Evolutionary conservation across 2,888 invertebrate genomes (phyloP), one percentile per base, ranked within the genome.

Genomic region (Drosophila mimetica): DNA sequence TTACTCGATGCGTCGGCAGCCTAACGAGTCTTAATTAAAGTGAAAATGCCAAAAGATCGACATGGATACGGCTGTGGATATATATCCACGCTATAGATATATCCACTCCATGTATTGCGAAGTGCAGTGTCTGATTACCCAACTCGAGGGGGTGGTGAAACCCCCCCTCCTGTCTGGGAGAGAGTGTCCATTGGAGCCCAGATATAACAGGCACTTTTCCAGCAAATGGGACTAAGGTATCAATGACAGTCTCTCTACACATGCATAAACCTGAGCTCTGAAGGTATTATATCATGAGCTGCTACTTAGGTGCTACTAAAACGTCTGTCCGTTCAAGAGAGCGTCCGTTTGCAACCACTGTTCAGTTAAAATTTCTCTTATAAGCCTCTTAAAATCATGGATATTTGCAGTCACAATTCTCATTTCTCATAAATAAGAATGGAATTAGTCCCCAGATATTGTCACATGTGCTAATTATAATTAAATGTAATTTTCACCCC

Each of bases 11-110:
- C 70, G 70, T 71, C 32, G 52, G 70, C 70, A 50, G 48, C 50
- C 48, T 71, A 63, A 71, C 63, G 63, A 72, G 75, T 60, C 57
- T 57, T 57, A 73, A 73, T 70, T 77, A 72, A 78, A 81, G 78
- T 81, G 73, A 77, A 77, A 77, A 77, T 77, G 67, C 67, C 67
- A 46, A 44, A 11, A 63, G 64, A 71, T 54, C 36, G 64, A 54
- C 44, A 71, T 71, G 47, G 71, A 61, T 63, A 61, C 50, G 60
- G 47, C 46, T 22, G 16, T 37, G 32, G 67, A 66, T 54, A 66
- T 66, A 41, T 66, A 41, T 18, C 34, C 20, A 39, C 22, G 22
- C 44, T 32, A 50, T 42, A 28, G 11, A 7, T 34, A 18, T 34
- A 46, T 14, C 16, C 32, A 44, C 25, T 11, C 9, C 13, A 16